Base-by-base conservation (phyloP, 2,888 invertebrate genomes). In the Ommatoiulus sabulosus region DNA sequence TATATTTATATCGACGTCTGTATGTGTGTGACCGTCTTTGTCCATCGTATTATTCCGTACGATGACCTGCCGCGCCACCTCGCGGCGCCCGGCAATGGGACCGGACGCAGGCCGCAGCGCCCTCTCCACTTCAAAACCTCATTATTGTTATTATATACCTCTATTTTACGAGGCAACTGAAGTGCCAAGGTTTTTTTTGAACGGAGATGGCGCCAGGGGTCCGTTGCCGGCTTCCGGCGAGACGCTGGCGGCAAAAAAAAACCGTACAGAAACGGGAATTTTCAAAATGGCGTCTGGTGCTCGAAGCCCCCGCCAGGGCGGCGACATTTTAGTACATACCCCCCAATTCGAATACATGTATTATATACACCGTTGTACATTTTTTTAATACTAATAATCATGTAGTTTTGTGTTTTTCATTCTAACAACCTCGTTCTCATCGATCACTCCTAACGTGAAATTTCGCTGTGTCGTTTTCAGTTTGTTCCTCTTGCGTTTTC, bases 111-210 rank as follows among this genome's bases (percentile, higher is more conserved):
- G 57, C 20, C 63, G 20, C 63, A 63, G 63, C 63, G 63, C 63
- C 63, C 63, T 63, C 63, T 63, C 63, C 8, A 63, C 20, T 63
- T 63, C 63, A 63, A 63, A 63, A 63, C 63, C 63, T 63, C 63
- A 63, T 63, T 63, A 63, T 63, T 63, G 63, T 63, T 63, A 63
- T 85, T 85, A 85, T 44, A 85, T 87, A 87, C 87, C 87, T 87
- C 87, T 48, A 87, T 87, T 87, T 87, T 87, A 48, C 46, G 87
- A 87, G 87, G 87, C 87, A 87, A 87, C 87, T 48, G 87, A 87
- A 87, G 87, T 87, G 87, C 87, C 87, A 87, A 87, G 87, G 52
- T 52, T 48, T 87, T 48, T 87, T 46, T 87, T 85, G 85, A 85
- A 85, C 85, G 43, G 15, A 85, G 44, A 85, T 15, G 85, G 43